A percentile compares a stretch with the other conserved stretches of the same genome.
Evolutionary conservation across 2,797 vertebrate species (phyloP).

Genomic region (Crenuchus spilurus): DNA sequence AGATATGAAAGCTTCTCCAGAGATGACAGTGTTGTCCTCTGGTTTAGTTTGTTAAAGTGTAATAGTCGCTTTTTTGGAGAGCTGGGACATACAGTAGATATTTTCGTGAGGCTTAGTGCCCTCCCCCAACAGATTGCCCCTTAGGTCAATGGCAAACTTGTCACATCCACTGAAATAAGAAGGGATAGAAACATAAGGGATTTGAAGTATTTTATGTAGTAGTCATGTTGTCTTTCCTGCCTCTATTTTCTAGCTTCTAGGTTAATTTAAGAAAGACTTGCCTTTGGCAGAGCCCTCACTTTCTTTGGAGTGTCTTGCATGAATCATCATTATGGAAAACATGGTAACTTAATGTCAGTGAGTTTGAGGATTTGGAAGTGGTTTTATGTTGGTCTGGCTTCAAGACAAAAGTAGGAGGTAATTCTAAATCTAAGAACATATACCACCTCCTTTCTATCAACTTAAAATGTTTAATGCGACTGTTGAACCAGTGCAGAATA

Average conservation of each 20-base stretch:
- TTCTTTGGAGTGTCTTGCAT: constrained; percentile 37
- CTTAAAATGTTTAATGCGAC: neutral
- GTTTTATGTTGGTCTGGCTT: constrained; percentile 30
- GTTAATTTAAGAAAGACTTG: constrained; percentile 37
- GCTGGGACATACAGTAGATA: neutral
- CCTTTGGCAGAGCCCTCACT: constrained; percentile 36
- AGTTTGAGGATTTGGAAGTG: constrained; percentile 28
- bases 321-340: constrained; percentile 57
- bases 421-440: neutral
- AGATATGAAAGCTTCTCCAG: constrained; percentile 25
- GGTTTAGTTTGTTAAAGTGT: neutral
- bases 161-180: constrained; percentile 5
- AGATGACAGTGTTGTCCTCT: constrained; percentile 7
- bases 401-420: constrained; percentile 6
- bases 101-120: neutral
- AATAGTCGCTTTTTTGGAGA: neutral
- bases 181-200: constrained; percentile 2
- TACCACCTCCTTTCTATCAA: neutral
- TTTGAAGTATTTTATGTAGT: neutral
- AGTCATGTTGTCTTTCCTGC: neutral
- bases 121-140: too few relatives aligned
- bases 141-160: too few relatives aligned
- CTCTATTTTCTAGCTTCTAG: neutral
- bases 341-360: constrained; percentile 43
- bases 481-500: neutral